Evolutionary conservation across 2,113 vertebrate species (phyloP), one percentile per base, ranked within the genome.

Genomic region (Sminthopsis crassicaudata): DNA sequence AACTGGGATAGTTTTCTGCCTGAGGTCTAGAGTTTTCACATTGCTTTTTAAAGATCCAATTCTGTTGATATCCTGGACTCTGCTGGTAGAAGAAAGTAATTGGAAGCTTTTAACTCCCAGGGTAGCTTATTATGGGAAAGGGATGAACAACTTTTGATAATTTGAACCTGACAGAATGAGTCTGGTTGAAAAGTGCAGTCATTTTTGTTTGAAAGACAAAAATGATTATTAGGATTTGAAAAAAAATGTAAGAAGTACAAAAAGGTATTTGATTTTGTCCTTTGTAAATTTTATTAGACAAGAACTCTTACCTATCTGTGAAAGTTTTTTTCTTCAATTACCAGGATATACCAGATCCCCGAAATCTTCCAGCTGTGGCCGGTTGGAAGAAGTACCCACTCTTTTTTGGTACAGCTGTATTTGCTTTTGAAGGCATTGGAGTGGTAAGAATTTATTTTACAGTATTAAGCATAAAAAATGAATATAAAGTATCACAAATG

Each of bases 341-440:
- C 27, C 67, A 99, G 99, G 99, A 98, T 97, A 98, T 99, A 92
- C 95, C 97, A 53, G 98, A 98, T 97, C 98, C 98, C 84, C 97
- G 92, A 36, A 98, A 98, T 16, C 97, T 99, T 91, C 98, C 99
- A 27, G 94, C 98, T 53, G 94, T 98, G 60, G 98, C 98, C 94
- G 98, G 98, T 46, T 99, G 99, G 99, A 99, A 98, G 95, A 99
- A 98, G 93, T 99, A 99, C 53, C 99, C 99, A 0, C 98, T 99
- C 26, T 99, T 99, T 98, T 99, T 99, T 97, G 99, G 99, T 51
- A 99, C 99, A 10, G 99, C 99, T 60, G 97, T 99, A 94, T 99
- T 99, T 98, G 99, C 99, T 92, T 99, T 99, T 97, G 99, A 99
- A 98, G 99, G 99, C 96, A 99, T 99, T 0, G 99, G 99, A 97